Evolutionary conservation across 2,888 invertebrate genomes (phyloP), one percentile per base, ranked within the genome.

Genomic region (Nomada goodeniana): DNA sequence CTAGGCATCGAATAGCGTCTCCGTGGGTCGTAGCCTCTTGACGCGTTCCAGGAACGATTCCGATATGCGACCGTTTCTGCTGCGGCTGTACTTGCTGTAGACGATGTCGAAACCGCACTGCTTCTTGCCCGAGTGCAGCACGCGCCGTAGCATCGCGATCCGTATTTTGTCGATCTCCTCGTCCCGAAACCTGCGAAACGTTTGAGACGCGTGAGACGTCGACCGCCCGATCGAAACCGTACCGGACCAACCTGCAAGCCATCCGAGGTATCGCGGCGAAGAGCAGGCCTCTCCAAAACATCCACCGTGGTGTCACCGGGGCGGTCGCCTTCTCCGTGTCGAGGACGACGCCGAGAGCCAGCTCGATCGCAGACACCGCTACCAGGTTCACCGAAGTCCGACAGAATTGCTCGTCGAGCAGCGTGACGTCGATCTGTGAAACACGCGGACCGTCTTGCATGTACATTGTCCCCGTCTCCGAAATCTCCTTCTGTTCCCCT

Each of bases 341-440:
- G 71, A 88, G 36, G 0, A 71, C 57, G 15, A 90, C 50, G n/a
- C 79, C 80, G 2, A 91, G 60, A 4, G 86, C 84, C 23, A 90
- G 74, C 72, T 92, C 90, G 0, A 86, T 77, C 3, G 85, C 79
- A 0, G 86, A 67, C 0, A 82, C 60, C 4, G 87, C 89, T n/a
- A 92, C 60, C 18, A 90, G 60, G 7, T 73, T 69, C 11, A 81
- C 65, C 13, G 91, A 75, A 1, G 29, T 59, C 9, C 68, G 52
- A 13, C 86, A 85, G 44, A 91, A 80, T 0, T 69, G 36, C 15
- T 90, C 89, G 64, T 89, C 85, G 3, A 92, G 61, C 57, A 92
- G 70, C 2, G 92, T 87, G 18, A 91, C 2, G 77, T 92, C 92
- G 44, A 92, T 89, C 92, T 92, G 13, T 0, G 53, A 69, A 36